Evolutionary conservation across 2,797 vertebrate genomes (phyloP), one percentile per base, ranked within the genome.

Genomic region (Arnoldichthys spilopterus): DNA sequence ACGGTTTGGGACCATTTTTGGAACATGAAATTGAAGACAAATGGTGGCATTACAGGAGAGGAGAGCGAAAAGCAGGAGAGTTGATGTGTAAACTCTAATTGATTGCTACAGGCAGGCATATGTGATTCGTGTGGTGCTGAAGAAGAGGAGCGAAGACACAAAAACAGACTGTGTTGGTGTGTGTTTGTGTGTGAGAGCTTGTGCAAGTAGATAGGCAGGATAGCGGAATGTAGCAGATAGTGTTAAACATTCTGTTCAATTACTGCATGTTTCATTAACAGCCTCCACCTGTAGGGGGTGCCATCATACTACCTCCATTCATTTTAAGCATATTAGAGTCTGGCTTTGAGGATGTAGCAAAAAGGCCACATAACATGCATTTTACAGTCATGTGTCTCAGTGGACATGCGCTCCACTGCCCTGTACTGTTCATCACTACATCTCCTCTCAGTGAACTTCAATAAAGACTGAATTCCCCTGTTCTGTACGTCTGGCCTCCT

Each of bases 391-490:
- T 77, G 74, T 83, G 62, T 26, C 63, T 63, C 69, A 77, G 77
- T 49, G 34, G 74, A 77, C 72, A 49, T 59, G 47, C 20, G 34
- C 71, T 32, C 58, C 43, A 37, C 61, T 81, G 54, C 53, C 32
- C 74, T 74, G 76, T 72, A 59, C 76, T 74, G 70, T 82, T 84
- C 66, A 86, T 76, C 56, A 84, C 86, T 86, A 88, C 85, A 85
- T 78, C 79, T 84, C 81, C 76, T 68, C 77, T 89, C 81, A 80
- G 85, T 91, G 88, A 92, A 92, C 91, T 93, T 92, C 92, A 92
- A 93, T 93, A 93, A 93, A 93, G 91, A 92, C 88, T 86, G 83
- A 89, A 91, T 91, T 91, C 89, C 87, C 91, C 80, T 85, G 81
- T 82, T 87, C 85, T 87, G 83, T 84, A 83, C 43, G 83, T 87